phyloP scores from a whole-genome alignment of 2,113 vertebrate genomes.

The Anarrhichthys ocellatus region DNA sequence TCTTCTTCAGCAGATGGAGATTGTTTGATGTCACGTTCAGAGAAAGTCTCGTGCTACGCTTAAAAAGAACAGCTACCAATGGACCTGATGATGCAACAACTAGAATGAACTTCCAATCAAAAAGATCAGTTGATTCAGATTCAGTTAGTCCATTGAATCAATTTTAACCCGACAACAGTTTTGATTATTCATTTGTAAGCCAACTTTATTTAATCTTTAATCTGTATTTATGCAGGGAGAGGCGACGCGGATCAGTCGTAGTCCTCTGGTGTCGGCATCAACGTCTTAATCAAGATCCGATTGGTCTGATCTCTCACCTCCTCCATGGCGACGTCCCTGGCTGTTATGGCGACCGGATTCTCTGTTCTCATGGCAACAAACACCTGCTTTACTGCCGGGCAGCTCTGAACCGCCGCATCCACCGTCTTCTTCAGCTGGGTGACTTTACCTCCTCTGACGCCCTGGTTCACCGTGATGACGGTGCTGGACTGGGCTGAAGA shows the following conservation, averaged over 20 bases:
- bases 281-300: constrained; percentile 7
- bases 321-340: constrained; percentile 70
- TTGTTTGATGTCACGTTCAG: too few species aligned
- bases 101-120: background rate
- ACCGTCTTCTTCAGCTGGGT: constrained; percentile 74
- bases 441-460: constrained; percentile 70
- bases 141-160: background rate
- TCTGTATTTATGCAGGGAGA: background rate
- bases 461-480: constrained; percentile 77
- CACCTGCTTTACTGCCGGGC: constrained; percentile 68
- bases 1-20: background rate
- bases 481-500: constrained; percentile 69
- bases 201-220: background rate
- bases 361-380: constrained; percentile 78
- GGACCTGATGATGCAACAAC: too few species aligned
- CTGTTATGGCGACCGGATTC: constrained; percentile 56
- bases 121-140: background rate
- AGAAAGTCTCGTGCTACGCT: background rate
- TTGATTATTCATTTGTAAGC: background rate
- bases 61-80: background rate
- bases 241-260: background rate
- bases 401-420: constrained; percentile 64
- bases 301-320: constrained; percentile 66
- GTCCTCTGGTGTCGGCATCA: background rate
- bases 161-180: background rate